Evolutionary conservation across 2,888 invertebrate genomes (phyloP), one percentile per base, ranked within the genome.

Genomic region (Mimas tiliae): DNA sequence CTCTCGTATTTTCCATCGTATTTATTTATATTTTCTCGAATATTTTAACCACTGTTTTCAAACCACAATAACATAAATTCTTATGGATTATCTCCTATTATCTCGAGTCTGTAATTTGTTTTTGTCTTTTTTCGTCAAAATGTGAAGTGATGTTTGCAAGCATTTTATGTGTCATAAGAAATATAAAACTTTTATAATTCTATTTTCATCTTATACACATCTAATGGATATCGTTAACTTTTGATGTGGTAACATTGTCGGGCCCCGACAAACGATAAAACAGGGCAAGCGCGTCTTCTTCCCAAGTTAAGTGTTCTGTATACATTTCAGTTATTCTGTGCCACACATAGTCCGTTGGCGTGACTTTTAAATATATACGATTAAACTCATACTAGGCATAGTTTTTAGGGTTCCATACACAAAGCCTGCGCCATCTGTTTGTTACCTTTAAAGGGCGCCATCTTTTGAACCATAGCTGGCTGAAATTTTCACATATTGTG

Each of bases 171-270:
- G 19, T 42, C 38, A 9, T 16, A 19, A 38, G 19, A 42, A 58
- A 19, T 58, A 58, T 12, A 38, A 42, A 58, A 58, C 19, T 19
- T 16, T 42, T 19, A 42, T 42, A 58, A 58, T 58, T 58, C 42
- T 58, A 42, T 58, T 58, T 19, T 58, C 19, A 38, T 19, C 38
- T 58, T 38, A 58, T 42, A 27, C 27, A 1, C 4, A 12, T 42
- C 42, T 42, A 42, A 58, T 34, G 34, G n/a, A 34, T 42, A 42
- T 58, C 58, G 58, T 58, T 42, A 58, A 58, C 42, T 21, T 58
- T 58, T 58, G 58, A 58, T 58, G 16, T 16, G 38, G 4, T 19
- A 12, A 42, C 58, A 58, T 58, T 58, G 42, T 58, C n/a, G n/a
- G n/a, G n/a, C 58, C 42, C 12, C 19, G n/a, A 58, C 33, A 38